Evolutionary conservation across 2,113 vertebrate genomes (phyloP).

Genomic region (Strix aluco): DNA sequence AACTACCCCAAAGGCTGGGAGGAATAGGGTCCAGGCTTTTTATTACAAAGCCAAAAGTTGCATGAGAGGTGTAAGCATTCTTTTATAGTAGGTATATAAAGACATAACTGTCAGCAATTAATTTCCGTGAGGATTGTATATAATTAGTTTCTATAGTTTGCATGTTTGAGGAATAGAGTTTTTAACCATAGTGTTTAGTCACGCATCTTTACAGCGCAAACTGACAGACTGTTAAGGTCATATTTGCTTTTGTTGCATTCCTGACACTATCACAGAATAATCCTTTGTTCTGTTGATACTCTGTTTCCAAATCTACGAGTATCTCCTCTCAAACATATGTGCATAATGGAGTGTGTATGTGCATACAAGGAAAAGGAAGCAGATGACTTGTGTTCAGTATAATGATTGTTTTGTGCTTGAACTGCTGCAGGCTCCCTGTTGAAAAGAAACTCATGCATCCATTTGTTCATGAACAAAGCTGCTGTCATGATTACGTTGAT

Average conservation of each 20-base stretch:
- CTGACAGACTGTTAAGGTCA: neutral
- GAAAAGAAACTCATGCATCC: neutral
- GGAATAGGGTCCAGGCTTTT: neutral
- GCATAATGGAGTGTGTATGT: neutral
- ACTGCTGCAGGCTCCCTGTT: neutral
- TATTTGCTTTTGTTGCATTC: neutral
- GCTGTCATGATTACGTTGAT: neutral
- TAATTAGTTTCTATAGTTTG: neutral
- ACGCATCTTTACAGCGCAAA: neutral
- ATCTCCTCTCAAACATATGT: neutral
- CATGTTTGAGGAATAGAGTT: neutral
- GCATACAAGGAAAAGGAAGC: conserved; percentile 9
- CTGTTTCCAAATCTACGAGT: neutral
- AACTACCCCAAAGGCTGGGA: neutral
- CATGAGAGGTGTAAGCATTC: neutral
- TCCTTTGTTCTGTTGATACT: neutral
- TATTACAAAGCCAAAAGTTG: neutral
- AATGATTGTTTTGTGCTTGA: neutral
- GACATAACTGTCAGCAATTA: neutral
- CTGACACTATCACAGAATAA: neutral
- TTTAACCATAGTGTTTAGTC: neutral
- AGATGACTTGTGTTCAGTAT: neutral
- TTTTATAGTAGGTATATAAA: neutral
- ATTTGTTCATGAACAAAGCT: neutral
- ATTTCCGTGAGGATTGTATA: neutral